Base-by-base conservation (phyloP, 2,113 vertebrate genomes). In the Podarcis raffonei region DNA sequence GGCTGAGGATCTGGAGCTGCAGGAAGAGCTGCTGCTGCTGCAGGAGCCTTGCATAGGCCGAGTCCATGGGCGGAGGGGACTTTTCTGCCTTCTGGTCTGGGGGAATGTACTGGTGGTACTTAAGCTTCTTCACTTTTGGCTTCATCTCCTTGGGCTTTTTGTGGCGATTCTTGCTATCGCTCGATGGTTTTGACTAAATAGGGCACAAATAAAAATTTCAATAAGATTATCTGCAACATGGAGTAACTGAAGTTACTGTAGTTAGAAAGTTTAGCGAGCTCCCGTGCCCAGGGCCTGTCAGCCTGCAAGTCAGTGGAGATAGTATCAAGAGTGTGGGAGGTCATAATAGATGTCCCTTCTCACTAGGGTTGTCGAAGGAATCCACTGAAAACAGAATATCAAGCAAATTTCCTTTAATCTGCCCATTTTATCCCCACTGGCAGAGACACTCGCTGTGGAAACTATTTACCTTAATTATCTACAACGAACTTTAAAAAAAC, bases 101-200 rank as follows among this genome's bases (percentile, higher is more conserved):
- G 27, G 99, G 99, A 93, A 99, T 99, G 95, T 99, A 99, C 96
- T 99, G 99, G 93, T 99, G 99, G 90, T 99, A 99, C 89, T 99
- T 99, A n/a, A 99, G 98, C 94, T 99, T 99, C 96, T 99, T 99
- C 94, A 99, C 99, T 92, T 99, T 99, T 0, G 99, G 99, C 94
- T 99, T 99, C 94, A 98, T 97, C 93, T 99, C 99, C 95, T 99
- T 99, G 92, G 98, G 98, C 92, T 99, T 99, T 95, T 99, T 99
- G 97, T 99, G 98, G 3, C 99, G 98, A 96, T 98, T 98, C 94
- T 99, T 99, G 90, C 87, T 96, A 0, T 98, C 97, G 91, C 96
- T 97, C 8, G 98, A 96, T 5, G 98, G 93, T 96, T 99, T 99
- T 81, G 98, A 97, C 98, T 99, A 94, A 69, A 86, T 81, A 79